phyloP scores from a whole-genome alignment of 2,113 vertebrate species.

The Lycocorax pyrrhopterus region DNA sequence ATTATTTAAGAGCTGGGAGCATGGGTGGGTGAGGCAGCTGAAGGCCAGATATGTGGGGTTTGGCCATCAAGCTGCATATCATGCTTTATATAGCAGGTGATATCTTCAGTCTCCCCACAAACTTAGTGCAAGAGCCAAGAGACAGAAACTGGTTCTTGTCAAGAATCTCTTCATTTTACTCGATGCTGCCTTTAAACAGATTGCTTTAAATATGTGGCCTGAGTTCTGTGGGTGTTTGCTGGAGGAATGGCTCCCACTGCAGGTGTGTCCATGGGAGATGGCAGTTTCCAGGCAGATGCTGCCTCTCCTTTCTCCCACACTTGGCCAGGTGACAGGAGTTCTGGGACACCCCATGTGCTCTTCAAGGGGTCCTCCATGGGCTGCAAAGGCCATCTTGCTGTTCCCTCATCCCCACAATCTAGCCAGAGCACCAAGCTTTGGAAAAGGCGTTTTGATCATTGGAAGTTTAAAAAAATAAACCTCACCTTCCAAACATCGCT shows the following conservation, averaged over 20 bases:
- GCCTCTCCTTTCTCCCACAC: neutral
- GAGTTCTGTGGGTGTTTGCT: neutral
- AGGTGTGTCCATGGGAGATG: neutral
- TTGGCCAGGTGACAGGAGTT: neutral
- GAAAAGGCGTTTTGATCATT: neutral
- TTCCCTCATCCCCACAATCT: neutral
- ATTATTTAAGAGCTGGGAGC: conserved; percentile 26
- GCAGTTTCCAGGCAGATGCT: neutral
- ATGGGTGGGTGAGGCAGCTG: conserved; percentile 5
- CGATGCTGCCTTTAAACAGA: neutral
- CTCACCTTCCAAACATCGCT: neutral
- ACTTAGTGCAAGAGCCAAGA: neutral
- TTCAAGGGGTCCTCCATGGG: rapidly evolving
- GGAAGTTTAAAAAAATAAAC: neutral
- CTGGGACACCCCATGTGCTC: neutral
- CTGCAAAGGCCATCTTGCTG: neutral
- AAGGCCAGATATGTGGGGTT: neutral
- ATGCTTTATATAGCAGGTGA: conserved; percentile 24
- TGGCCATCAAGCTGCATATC: neutral
- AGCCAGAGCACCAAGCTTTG: neutral
- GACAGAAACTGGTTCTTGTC: neutral
- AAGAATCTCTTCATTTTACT: neutral
- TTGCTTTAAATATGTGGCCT: rapidly evolving
- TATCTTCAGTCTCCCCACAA: neutral
- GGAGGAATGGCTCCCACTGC: rapidly evolving